A percentile compares a stretch with the other conserved stretches of the same genome.
phyloP scores from a whole-genome alignment of 92 coral and sea anemone species.

The Paramuricea clavata region DNA sequence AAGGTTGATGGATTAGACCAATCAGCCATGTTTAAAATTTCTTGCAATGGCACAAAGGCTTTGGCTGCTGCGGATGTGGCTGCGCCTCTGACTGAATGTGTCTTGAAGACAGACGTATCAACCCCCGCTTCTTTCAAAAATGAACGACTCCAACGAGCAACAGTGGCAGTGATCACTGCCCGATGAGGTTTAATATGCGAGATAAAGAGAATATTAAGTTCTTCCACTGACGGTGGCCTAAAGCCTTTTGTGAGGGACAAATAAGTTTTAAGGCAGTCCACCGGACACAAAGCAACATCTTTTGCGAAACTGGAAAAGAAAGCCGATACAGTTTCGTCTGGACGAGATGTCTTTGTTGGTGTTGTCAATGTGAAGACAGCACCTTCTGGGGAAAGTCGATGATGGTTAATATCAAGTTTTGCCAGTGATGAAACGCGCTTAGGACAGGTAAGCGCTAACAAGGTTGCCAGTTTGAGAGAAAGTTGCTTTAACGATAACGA shows the following conservation, averaged over 20 bases:
- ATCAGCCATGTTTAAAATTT: conserved; percentile 59
- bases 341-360: conserved; percentile 51
- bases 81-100: conserved; percentile 60
- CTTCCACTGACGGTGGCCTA: conserved; percentile 10
- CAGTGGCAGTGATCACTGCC: conserved; percentile 41
- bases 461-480: conserved; percentile 33
- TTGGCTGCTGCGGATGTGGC: conserved; percentile 64
- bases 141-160: conserved; percentile 59
- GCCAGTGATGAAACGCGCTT: conserved; percentile 62
- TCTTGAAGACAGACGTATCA: conserved; percentile 53
- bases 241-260: conserved; percentile 22
- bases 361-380: conserved; percentile 50
- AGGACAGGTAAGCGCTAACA: conserved; percentile 55
- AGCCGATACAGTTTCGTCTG: conserved; percentile 48
- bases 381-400: conserved; percentile 51
- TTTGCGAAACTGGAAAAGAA: conserved; percentile 47
- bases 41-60: conserved; percentile 54
- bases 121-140: conserved; percentile 43
- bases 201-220: too few species aligned
- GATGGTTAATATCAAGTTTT: conserved; percentile 45
- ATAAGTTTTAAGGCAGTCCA: conserved; percentile 45
- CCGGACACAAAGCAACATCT: conserved; percentile 41
- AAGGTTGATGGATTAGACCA: conserved; percentile 48
- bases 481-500: conserved; percentile 34
- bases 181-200: too few species aligned